These are phyloP conservation scores for Amitus sp. DNA, from an alignment of 2,888 invertebrate genomes.

Conservation along the genomic window DNA sequence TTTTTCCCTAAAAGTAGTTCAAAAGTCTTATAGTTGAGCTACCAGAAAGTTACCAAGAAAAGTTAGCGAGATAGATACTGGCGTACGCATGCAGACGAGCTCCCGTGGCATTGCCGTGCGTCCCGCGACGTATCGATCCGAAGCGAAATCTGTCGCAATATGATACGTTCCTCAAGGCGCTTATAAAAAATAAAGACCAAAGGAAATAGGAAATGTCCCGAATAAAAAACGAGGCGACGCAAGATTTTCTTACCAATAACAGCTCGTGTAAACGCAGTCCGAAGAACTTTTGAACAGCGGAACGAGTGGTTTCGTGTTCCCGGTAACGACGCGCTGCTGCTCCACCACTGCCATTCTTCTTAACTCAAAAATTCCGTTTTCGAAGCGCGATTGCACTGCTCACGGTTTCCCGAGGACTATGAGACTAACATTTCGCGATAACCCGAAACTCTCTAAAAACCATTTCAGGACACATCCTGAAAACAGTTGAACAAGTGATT, in stretches of 20 bases:
- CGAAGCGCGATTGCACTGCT: not conserved
- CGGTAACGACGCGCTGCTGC: conserved; percentile 54
- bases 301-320: conserved; percentile 60
- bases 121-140: conserved; percentile 58
- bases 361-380: not conserved
- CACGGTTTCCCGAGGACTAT: conserved; percentile 3
- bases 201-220: conserved; percentile 13
- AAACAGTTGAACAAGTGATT: not conserved
- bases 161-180: conserved; percentile 42
- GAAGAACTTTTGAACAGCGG: conserved; percentile 78
- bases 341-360: conserved; percentile 57
- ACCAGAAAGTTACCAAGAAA: too few species aligned
- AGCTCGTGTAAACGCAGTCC: conserved; percentile 86
- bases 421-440: conserved; percentile 8
- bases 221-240: not conserved
- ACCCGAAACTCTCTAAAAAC: conserved; percentile 2
- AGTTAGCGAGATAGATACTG: conserved; percentile 24
- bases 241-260: conserved; percentile 79
- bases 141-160: conserved; percentile 57
- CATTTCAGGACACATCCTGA: not conserved
- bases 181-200: conserved; percentile 9
- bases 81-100: conserved; percentile 23
- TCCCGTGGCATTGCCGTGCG: conserved; percentile 24
- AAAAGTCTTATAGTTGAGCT: too few species aligned
- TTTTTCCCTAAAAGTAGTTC: too few species aligned